phyloP scores from a whole-genome alignment of 2,888 invertebrate species.

The Eupithecia pulchellata region DNA sequence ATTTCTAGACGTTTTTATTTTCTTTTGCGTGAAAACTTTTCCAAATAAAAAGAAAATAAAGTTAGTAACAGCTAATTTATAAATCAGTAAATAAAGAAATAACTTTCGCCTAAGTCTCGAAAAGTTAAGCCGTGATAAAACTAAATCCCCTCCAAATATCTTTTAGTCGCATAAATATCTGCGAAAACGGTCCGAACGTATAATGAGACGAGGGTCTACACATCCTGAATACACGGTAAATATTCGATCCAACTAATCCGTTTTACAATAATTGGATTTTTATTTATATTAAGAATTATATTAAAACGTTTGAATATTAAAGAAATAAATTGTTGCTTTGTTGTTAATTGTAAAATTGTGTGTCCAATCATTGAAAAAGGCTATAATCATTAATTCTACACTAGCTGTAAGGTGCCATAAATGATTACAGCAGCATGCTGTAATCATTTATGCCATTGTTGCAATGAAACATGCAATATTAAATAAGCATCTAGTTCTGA shows the following conservation, averaged over 20 bases:
- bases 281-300: no score
- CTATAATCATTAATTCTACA: no score
- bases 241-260: neutral
- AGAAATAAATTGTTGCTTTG: no score
- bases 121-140: conserved; percentile 11
- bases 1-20: neutral
- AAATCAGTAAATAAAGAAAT: conserved; percentile 1
- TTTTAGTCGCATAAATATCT: conserved; percentile 1
- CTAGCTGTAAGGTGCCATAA: no score
- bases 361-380: no score
- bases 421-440: no score
- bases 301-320: no score
- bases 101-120: neutral
- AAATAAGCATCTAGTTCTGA: neutral
- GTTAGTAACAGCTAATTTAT: neutral
- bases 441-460: no score
- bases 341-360: no score
- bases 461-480: neutral
- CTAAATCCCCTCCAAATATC: conserved; percentile 6
- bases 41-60: neutral
- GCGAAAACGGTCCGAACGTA: conserved; percentile 8
- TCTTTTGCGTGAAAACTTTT: neutral
- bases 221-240: conserved; percentile 3
- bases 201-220: conserved; percentile 11
- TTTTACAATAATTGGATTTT: neutral